phyloP scores from a whole-genome alignment of 2,797 vertebrate genomes.

The Hirundo rustica region DNA sequence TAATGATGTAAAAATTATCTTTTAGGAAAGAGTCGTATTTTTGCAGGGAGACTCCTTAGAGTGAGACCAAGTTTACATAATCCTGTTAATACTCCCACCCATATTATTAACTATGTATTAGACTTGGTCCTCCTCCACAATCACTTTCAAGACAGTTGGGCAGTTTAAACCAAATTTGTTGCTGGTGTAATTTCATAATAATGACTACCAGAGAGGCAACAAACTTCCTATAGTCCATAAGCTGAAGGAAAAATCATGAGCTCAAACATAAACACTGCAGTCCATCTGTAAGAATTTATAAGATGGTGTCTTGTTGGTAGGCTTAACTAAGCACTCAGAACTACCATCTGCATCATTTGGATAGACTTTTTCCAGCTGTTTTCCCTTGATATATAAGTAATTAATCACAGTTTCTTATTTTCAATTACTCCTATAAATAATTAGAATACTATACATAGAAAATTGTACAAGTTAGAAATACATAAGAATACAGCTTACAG shows the following conservation, averaged over 20 bases:
- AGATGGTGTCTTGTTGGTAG: neutral
- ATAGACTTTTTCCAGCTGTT: neutral
- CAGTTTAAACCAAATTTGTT: neutral
- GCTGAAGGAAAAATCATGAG: neutral
- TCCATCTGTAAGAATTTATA: neutral
- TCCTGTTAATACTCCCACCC: neutral
- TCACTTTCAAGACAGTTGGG: neutral
- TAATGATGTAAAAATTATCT: neutral
- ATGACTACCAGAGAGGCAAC: neutral
- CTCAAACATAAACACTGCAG: neutral
- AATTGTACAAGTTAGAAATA: neutral
- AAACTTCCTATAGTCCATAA: neutral
- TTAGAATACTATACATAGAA: neutral
- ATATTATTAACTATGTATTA: neutral
- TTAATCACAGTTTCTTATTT: neutral
- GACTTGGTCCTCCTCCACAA: neutral
- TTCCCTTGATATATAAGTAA: neutral
- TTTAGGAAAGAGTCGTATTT: neutral
- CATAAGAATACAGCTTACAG: constrained; percentile 78
- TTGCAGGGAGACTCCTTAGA: neutral
- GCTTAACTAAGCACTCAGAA: neutral
- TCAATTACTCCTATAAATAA: neutral
- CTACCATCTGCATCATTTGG: neutral
- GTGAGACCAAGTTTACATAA: neutral
- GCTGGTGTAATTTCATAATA: neutral